phyloP scores from a whole-genome alignment of 2,113 vertebrate genomes.

The Danionella cerebrum region DNA sequence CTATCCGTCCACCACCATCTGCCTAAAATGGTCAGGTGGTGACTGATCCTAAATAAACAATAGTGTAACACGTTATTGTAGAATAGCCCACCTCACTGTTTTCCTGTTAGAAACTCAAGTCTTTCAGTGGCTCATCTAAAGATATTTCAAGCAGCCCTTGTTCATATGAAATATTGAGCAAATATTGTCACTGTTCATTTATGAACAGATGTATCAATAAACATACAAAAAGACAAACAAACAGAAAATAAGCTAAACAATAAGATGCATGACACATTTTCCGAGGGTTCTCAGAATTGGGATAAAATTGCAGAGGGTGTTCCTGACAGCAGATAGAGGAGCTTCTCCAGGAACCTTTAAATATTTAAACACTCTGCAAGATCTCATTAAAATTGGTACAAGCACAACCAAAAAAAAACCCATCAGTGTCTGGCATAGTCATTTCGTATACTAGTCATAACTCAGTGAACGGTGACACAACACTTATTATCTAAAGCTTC shows the following conservation, averaged over 20 bases:
- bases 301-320: conserved; percentile 52
- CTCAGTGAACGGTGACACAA: conserved; percentile 66
- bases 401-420: conserved; percentile 54
- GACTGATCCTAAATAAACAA: too few species aligned
- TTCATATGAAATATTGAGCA: not conserved
- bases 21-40: too few species aligned
- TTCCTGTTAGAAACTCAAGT: too few species aligned
- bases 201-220: not conserved
- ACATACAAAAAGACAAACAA: not conserved
- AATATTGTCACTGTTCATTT: not conserved
- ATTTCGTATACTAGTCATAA: conserved; percentile 58
- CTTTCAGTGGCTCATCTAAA: too few species aligned
- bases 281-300: conserved; percentile 39
- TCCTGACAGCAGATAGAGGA: conserved; percentile 58
- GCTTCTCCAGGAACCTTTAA: conserved; percentile 66
- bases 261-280: not conserved
- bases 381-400: conserved; percentile 69
- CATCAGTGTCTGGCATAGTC: conserved; percentile 43
- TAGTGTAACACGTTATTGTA: too few species aligned
- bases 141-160: not conserved
- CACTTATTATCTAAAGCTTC: conserved; percentile 62
- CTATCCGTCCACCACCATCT: too few species aligned
- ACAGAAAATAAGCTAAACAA: not conserved
- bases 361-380: conserved; percentile 72
- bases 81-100: too few species aligned